These are phyloP conservation scores for Drosophila rubida DNA, from an alignment of 2,888 invertebrate species.

Conservation along the genomic window DNA sequence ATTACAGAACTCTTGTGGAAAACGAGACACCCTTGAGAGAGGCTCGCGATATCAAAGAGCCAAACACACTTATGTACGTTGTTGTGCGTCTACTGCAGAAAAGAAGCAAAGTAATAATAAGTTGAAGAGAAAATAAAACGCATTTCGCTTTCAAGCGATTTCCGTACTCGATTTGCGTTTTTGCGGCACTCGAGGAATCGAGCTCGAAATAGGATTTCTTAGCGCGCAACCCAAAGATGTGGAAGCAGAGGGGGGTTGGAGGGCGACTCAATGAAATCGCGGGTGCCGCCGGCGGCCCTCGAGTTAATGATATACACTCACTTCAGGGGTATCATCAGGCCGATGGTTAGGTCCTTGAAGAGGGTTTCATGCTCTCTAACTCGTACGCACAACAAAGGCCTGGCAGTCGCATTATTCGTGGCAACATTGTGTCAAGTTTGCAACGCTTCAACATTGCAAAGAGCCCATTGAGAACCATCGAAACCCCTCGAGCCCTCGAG, in stretches of 20 bases:
- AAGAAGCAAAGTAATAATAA: constrained; percentile 11
- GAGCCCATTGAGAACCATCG: constrained; percentile 18
- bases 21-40: constrained; percentile 6
- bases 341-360: constrained; percentile 46
- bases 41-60: constrained; percentile 47
- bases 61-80: not conserved
- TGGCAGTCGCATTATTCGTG: constrained; percentile 28
- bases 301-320: constrained; percentile 81
- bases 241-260: not conserved
- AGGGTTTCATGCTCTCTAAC: constrained; percentile 46
- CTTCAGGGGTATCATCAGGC: constrained; percentile 76
- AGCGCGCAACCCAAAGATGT: constrained; percentile 4
- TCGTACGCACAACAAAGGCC: constrained; percentile 41
- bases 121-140: constrained; percentile 46
- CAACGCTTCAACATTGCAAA: constrained; percentile 53
- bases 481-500: constrained; percentile 29
- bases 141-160: constrained; percentile 77
- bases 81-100: too few relatives aligned
- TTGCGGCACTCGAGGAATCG: constrained; percentile 49
- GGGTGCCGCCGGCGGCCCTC: constrained; percentile 68
- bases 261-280: constrained; percentile 71
- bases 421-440: constrained; percentile 79
- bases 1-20: not conserved
- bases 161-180: constrained; percentile 51
- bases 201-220: constrained; percentile 61